Conservation (phyloP, 2,113 vertebrate genomes). For the Euleptes europaea region DNA sequence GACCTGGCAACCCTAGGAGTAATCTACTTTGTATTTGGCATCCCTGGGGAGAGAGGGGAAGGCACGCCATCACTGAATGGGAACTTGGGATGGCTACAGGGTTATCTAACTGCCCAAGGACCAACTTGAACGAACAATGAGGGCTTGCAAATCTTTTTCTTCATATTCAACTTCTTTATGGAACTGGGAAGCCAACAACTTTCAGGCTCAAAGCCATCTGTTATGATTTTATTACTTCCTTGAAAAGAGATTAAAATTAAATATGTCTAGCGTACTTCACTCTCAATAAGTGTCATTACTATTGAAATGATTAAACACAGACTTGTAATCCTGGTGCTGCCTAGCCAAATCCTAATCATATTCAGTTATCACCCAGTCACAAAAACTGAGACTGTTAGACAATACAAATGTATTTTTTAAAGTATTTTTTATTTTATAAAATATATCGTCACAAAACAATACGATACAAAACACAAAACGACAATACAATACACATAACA, state of each 20-base stretch:
- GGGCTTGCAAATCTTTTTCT: not conserved
- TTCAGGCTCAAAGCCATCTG: slow-evolving; percentile 30
- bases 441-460: too few species aligned
- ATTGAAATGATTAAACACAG: slow-evolving; percentile 31
- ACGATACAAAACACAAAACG: too few species aligned
- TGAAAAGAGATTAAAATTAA: slow-evolving; percentile 43
- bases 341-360: slow-evolving; percentile 6
- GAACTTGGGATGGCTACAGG: too few species aligned
- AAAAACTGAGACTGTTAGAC: slow-evolving; percentile 11
- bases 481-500: too few species aligned
- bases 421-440: too few species aligned
- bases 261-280: slow-evolving; percentile 31
- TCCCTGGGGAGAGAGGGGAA: too few species aligned
- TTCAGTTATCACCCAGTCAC: slow-evolving; percentile 13
- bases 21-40: too few species aligned
- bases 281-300: slow-evolving; percentile 35
- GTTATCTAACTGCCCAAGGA: too few species aligned
- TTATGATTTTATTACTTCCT: slow-evolving; percentile 36
- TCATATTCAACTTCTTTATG: slow-evolving; percentile 16
- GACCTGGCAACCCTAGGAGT: too few species aligned
- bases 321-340: slow-evolving; percentile 29
- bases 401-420: not conserved
- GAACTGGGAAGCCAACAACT: not conserved
- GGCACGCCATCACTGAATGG: too few species aligned
- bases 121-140: too few species aligned